Evolutionary conservation across 2,113 vertebrate genomes (phyloP).

Genomic region (Sula dactylatra): DNA sequence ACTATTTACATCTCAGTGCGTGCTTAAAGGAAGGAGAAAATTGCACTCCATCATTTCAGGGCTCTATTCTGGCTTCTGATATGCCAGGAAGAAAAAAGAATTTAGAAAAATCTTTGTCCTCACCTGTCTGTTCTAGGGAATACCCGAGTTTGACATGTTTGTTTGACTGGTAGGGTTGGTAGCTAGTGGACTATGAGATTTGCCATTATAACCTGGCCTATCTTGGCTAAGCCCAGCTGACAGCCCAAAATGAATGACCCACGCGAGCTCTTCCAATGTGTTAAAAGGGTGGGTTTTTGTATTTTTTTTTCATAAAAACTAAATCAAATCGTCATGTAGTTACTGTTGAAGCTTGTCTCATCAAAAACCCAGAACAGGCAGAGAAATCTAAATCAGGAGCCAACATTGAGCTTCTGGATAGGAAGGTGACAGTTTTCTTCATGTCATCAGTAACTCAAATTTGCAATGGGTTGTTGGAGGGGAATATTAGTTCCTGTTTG

Average conservation of each 20-base stretch:
- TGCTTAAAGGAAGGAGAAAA: conserved; percentile 41
- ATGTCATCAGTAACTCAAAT: background rate
- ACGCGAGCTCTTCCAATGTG: background rate
- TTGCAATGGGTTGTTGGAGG: background rate
- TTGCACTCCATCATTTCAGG: background rate
- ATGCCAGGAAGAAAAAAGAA: background rate
- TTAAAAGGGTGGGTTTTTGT: background rate
- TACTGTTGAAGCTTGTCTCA: background rate
- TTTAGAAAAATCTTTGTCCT: background rate
- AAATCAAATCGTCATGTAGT: background rate
- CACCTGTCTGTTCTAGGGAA: background rate
- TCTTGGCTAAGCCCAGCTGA: background rate
- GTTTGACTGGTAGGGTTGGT: background rate
- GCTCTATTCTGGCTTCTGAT: background rate
- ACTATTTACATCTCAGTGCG: conserved; percentile 18
- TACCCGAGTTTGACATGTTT: background rate
- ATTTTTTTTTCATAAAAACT: background rate
- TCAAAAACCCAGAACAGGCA: background rate
- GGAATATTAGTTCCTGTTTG: background rate
- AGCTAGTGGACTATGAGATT: background rate
- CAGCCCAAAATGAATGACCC: background rate
- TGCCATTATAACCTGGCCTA: background rate
- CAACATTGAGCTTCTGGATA: background rate
- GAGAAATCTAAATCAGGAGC: background rate
- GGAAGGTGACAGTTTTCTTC: background rate